phyloP scores from a whole-genome alignment of 1,140 invertebrate genomes.

The Matsumurasca onukii region DNA sequence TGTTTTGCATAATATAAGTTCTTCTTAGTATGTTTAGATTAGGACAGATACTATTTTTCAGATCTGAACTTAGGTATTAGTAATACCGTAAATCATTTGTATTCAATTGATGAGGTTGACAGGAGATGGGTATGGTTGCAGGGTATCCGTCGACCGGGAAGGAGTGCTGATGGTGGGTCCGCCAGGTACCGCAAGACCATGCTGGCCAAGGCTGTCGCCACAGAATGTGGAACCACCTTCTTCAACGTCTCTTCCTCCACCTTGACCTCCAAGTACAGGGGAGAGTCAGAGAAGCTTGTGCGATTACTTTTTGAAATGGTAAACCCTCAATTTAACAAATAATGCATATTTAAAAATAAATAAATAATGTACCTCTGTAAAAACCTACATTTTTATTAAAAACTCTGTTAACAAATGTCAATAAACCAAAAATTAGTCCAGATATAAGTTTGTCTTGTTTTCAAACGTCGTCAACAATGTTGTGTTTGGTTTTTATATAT shows the following conservation, averaged over 20 bases:
- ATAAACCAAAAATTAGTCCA: no score
- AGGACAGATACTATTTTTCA: no score
- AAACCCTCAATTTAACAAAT: conserved; percentile 44
- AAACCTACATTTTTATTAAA: no score
- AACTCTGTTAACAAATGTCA: no score
- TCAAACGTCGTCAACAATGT: no score
- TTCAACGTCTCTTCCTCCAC: conserved; percentile 98
- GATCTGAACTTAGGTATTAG: no score
- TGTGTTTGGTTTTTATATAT: no score
- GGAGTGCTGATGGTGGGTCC: conserved; percentile 97
- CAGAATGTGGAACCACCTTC: conserved; percentile 98
- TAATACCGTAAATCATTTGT: no score
- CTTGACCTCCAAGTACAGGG: conserved; percentile 96
- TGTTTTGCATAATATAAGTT: no score
- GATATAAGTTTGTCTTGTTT: conserved; percentile 27
- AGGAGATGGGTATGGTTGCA: no score
- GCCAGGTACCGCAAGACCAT: conserved; percentile 98
- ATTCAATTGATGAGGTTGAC: no score
- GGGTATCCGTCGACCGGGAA: conserved; percentile 91
- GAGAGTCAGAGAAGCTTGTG: conserved; percentile 98
- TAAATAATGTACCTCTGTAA: not conserved
- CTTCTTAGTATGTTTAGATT: no score
- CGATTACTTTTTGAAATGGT: conserved; percentile 98
- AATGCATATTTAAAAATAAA: not conserved
- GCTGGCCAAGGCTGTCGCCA: conserved; percentile 98